These are phyloP conservation scores for Hydropsyche tenuis DNA, from an alignment of 1,140 invertebrate species.

Conservation along the genomic window DNA sequence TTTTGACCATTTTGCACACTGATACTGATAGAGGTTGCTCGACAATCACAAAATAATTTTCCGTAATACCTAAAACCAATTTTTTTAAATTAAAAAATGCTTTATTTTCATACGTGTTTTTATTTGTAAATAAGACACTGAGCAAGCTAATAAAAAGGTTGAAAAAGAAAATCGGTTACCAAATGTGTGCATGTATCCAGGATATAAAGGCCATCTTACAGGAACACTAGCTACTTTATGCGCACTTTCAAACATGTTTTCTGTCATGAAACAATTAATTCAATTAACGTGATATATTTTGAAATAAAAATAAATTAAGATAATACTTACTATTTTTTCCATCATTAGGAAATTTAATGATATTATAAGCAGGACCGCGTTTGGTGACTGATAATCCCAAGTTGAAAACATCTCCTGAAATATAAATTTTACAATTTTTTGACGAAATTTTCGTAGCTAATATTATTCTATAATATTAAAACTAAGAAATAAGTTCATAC, in stretches of 20 bases:
- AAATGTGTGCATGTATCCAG: constrained; percentile 90
- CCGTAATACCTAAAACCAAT: constrained; percentile 66
- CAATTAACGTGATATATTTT: background rate
- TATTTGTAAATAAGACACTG: constrained; percentile 31
- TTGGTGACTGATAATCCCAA: constrained; percentile 74
- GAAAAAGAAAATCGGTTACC: too few species aligned
- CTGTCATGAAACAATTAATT: constrained; percentile 50
- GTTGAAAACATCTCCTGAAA: constrained; percentile 74
- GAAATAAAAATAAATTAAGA: background rate
- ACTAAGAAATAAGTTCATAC: too few species aligned
- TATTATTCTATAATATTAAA: too few species aligned
- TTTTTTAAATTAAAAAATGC: too few species aligned
- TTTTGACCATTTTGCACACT: constrained; percentile 64
- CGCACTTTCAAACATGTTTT: constrained; percentile 74
- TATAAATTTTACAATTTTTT: too few species aligned
- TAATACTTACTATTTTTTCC: constrained; percentile 56
- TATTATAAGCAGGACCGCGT: constrained; percentile 71
- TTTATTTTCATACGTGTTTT: too few species aligned
- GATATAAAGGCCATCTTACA: constrained; percentile 76
- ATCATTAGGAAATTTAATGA: constrained; percentile 72
- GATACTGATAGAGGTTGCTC: constrained; percentile 84
- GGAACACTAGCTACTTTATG: constrained; percentile 73
- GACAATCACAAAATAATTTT: constrained; percentile 83
- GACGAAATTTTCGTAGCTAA: too few species aligned
- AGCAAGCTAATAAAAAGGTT: too few species aligned